Evolutionary conservation across 1,140 invertebrate genomes (phyloP), one percentile per base, ranked within the genome.

Genomic region (Platorchestia sp.): DNA sequence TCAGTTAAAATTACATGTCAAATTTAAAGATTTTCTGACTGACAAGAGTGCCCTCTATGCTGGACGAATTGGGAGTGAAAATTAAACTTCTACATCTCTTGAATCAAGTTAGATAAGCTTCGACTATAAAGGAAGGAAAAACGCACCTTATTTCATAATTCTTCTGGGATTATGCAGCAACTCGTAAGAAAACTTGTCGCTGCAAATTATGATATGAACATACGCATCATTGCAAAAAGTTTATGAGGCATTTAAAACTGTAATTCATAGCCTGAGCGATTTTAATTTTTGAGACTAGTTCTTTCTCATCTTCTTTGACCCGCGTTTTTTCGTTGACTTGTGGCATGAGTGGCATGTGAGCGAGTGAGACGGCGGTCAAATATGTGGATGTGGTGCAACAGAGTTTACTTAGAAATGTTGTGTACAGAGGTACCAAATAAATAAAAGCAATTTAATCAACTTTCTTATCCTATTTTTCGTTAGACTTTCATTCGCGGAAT

Each of bases 351-450:
- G n/a, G 87, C 87, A 89, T 89, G 41, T 14, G 43, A 89, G n/a
- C 41, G 3, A 14, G 36, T 3, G 7, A 42, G 43, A 44, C n/a
- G 42, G 87, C n/a, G 27, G 41, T 89, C 42, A 89, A 75, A 36
- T 89, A 42, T 44, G 43, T 89, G 42, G 87, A 89, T 89, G 87
- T 43, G 41, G 36, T 43, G n/a, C 41, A 36, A 89, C 27, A 42
- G 87, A 44, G n/a, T 89, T 42, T 89, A 89, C n/a, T 89, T 89
- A 89, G 42, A 89, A 89, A 41, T 6, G 87, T 89, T 89, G 87
- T 89, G 87, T 89, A 89, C 87, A 89, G 87, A 89, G 43, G 6
- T 44, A 89, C 43, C 27, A 44, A 89, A 42, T 89, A 89, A 89
- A 89, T 89, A 42, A 89, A 89, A 43, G 3, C 41, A 89, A 44